Conservation (phyloP, 2,888 invertebrate genomes). For the Lasioglossum pauxillum region DNA sequence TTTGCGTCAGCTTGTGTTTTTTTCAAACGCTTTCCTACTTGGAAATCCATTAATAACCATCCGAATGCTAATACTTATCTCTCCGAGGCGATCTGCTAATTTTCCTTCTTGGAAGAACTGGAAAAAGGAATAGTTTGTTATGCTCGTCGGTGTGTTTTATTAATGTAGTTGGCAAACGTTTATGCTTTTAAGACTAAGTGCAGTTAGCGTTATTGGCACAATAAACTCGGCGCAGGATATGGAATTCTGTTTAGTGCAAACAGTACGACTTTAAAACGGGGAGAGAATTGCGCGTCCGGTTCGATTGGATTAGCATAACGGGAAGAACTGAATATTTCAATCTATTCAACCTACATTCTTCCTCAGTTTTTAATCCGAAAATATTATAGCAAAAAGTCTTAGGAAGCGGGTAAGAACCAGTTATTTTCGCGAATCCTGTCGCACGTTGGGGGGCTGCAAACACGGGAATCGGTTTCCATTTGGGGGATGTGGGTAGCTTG, state of each 20-base stretch:
- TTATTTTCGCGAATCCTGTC: not conserved
- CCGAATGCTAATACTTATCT: not conserved
- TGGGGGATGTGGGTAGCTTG: slow-evolving; percentile 3
- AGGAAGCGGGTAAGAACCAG: not conserved
- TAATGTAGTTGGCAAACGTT: not conserved
- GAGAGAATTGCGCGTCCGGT: not conserved
- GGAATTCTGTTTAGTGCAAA: not conserved
- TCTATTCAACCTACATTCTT: not conserved
- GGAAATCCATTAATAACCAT: not conserved
- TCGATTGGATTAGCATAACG: not conserved
- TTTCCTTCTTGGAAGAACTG: not conserved
- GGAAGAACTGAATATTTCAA: not conserved
- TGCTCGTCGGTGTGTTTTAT: not conserved
- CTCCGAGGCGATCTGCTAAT: not conserved
- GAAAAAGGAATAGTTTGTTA: not conserved
- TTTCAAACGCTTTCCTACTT: not conserved
- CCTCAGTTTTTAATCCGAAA: not conserved
- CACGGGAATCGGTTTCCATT: slow-evolving; percentile 30
- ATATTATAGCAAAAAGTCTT: not conserved
- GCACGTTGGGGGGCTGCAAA: not conserved
- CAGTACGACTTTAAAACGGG: not conserved
- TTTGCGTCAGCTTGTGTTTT: not conserved
- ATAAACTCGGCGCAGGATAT: not conserved
- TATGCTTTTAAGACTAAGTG: not conserved
- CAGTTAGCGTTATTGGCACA: not conserved